These are phyloP conservation scores for Xiphorhynchus elegans DNA, from an alignment of 2,113 vertebrate species.

Conservation along the genomic window DNA sequence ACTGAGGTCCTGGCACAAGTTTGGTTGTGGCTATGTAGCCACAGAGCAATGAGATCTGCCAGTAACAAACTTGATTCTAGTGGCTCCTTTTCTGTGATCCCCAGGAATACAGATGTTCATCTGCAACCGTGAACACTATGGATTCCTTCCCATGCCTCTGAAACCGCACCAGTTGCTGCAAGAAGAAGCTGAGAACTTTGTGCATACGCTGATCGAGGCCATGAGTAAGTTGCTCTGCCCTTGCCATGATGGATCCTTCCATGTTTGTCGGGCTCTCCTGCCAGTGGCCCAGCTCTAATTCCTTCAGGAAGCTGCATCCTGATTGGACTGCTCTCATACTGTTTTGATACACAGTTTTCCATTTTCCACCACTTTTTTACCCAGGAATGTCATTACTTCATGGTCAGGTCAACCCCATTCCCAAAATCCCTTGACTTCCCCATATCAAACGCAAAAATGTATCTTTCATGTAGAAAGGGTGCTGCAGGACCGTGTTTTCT, in stretches of 20 bases:
- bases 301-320: neutral
- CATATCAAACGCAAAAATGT: neutral
- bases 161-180: conserved; percentile 88
- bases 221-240: conserved; percentile 85
- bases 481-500: neutral
- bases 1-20: neutral
- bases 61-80: neutral
- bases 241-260: neutral
- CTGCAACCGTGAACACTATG: conserved; percentile 95
- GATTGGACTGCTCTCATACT: neutral
- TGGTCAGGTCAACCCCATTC: neutral
- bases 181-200: conserved; percentile 89
- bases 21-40: neutral
- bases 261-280: neutral
- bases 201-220: conserved; percentile 90
- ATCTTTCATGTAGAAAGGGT: neutral
- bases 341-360: rapidly evolving
- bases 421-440: neutral
- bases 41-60: neutral
- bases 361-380: neutral
- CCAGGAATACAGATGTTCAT: conserved; percentile 90
- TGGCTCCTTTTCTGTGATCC: neutral
- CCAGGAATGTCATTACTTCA: neutral
- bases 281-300: neutral
- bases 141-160: conserved; percentile 91